Evolutionary conservation across 1,140 invertebrate species (phyloP).

Genomic region (Drosophila nigromelanica): DNA sequence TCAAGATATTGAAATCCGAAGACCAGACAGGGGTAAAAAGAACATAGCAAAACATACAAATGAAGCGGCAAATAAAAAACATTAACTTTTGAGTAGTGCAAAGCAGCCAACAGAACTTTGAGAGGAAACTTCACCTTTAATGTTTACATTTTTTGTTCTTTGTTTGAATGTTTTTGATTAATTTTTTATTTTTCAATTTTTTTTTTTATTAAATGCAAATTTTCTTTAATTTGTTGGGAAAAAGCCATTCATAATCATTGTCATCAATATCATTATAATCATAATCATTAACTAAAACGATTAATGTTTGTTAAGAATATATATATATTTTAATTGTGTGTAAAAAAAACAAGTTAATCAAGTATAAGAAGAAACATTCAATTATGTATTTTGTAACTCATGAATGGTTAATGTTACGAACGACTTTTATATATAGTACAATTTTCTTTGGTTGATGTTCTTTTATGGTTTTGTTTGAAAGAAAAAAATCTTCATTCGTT

Average conservation of each 20-base stretch:
- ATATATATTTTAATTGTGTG: slow-evolving; percentile 69
- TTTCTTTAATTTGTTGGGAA: slow-evolving; percentile 58
- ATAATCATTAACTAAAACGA: slow-evolving; percentile 69
- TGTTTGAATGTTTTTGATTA: slow-evolving; percentile 18
- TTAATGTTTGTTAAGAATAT: slow-evolving; percentile 77
- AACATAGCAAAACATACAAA: slow-evolving; percentile 36
- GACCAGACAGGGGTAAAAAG: slow-evolving; percentile 46
- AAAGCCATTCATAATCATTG: slow-evolving; percentile 73
- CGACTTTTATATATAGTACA: slow-evolving; percentile 73
- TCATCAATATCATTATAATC: slow-evolving; percentile 20
- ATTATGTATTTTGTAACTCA: slow-evolving; percentile 70
- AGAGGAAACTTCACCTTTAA: slow-evolving; percentile 84
- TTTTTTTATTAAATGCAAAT: slow-evolving; percentile 41
- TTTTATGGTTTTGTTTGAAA: slow-evolving; percentile 42
- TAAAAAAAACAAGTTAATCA: slow-evolving; percentile 74
- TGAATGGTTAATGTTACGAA: slow-evolving; percentile 81
- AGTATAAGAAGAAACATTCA: slow-evolving; percentile 76
- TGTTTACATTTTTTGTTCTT: slow-evolving; percentile 34
- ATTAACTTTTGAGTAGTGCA: slow-evolving; percentile 37
- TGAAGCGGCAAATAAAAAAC: slow-evolving; percentile 56
- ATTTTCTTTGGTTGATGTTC: slow-evolving; percentile 40
- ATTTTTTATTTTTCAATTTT: slow-evolving; percentile 31
- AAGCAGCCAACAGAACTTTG: slow-evolving; percentile 65
- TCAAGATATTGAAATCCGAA: slow-evolving; percentile 21
- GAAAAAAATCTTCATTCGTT: slow-evolving; percentile 80